Percentiles rank a stretch among this genome's conserved stretches.
These are phyloP conservation scores for Tetheella fluctuosa DNA, from an alignment of 2,888 invertebrate species.

Conservation along the genomic window DNA sequence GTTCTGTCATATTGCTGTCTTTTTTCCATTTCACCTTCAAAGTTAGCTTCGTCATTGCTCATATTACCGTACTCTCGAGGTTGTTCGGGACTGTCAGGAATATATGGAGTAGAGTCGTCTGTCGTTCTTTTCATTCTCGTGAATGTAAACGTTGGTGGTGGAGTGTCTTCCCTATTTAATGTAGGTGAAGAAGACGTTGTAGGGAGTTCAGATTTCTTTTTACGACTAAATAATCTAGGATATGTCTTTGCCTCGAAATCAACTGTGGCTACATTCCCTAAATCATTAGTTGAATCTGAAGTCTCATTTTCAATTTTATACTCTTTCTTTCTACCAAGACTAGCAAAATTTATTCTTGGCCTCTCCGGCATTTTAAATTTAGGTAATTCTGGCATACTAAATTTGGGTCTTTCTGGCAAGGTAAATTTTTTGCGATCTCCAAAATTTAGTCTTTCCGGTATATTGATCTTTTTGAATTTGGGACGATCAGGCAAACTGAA, in stretches of 20 bases:
- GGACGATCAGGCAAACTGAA: constrained; percentile 87
- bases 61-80: constrained; percentile 80
- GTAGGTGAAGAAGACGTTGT: constrained; percentile 83
- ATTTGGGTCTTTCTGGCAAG: constrained; percentile 84
- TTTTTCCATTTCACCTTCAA: constrained; percentile 66
- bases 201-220: constrained; percentile 70
- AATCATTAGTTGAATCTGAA: constrained; percentile 66
- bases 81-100: constrained; percentile 69
- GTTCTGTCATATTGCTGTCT: constrained; percentile 68
- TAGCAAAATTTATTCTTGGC: constrained; percentile 86
- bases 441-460: constrained; percentile 81
- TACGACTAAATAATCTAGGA: constrained; percentile 87
- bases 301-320: constrained; percentile 62
- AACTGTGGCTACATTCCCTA: constrained; percentile 83
- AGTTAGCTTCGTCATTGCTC: constrained; percentile 48
- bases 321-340: constrained; percentile 82
- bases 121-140: constrained; percentile 86
- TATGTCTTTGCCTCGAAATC: constrained; percentile 90
- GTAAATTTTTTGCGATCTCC: constrained; percentile 86
- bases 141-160: constrained; percentile 86
- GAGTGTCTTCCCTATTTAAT: constrained; percentile 82
- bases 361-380: constrained; percentile 85
- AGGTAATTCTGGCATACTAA: constrained; percentile 81
- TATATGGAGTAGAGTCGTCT: constrained; percentile 70
- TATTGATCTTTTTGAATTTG: constrained; percentile 76